phyloP scores from a whole-genome alignment of 1,140 invertebrate species.

The Tigriopus japonicus region DNA sequence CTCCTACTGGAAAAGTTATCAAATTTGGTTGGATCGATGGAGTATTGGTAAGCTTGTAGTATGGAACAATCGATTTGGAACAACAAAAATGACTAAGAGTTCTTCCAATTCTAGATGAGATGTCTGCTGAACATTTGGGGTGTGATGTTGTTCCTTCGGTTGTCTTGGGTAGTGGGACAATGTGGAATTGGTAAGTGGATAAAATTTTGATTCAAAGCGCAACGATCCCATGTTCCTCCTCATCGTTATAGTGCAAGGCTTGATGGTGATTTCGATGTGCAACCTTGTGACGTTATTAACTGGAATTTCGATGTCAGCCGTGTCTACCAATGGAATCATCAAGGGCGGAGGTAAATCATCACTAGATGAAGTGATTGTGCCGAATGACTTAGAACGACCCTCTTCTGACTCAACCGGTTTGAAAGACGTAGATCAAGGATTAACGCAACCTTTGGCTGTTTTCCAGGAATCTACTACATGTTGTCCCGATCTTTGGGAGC shows the following conservation, averaged over 20 bases:
- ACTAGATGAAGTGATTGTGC: conserved; percentile 14
- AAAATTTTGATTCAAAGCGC: background rate
- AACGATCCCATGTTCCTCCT: no score
- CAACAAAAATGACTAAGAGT: no score
- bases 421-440: conserved; percentile 29
- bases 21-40: conserved; percentile 3
- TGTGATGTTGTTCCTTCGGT: conserved; percentile 38
- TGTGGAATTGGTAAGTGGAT: conserved; percentile 30
- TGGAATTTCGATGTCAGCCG: conserved; percentile 84
- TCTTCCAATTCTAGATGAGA: conserved; percentile 21
- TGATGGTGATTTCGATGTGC: conserved; percentile 61
- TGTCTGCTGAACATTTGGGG: conserved; percentile 40
- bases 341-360: conserved; percentile 58
- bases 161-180: conserved; percentile 36
- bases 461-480: conserved; percentile 88
- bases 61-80: no score
- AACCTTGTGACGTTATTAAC: conserved; percentile 80
- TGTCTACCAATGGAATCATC: conserved; percentile 95
- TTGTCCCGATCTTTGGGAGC: conserved; percentile 90
- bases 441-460: conserved; percentile 83
- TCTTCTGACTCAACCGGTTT: no score
- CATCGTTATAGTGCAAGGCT: conserved; percentile 22
- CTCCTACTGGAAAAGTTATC: background rate
- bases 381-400: no score
- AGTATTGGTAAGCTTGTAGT: background rate